phyloP scores from a whole-genome alignment of 2,888 invertebrate genomes.

The Villa cingulata region DNA sequence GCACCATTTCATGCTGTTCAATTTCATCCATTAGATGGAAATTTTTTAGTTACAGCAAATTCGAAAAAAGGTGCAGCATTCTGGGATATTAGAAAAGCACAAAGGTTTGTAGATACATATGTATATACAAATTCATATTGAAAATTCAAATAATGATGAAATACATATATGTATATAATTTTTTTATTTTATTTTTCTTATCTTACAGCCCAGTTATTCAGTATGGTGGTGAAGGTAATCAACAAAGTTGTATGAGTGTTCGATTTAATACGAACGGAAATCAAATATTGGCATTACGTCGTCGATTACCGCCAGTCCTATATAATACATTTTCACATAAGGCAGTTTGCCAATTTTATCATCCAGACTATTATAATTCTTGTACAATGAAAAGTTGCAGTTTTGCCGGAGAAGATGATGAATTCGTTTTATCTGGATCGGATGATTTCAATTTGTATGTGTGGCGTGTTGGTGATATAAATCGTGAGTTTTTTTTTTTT shows the following conservation, averaged over 20 bases:
- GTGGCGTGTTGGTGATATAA: conserved; percentile 73
- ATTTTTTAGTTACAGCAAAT: conserved; percentile 76
- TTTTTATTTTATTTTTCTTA: background rate
- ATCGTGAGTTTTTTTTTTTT: conserved; percentile 30
- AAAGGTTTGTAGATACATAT: conserved; percentile 44
- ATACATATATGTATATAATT: background rate
- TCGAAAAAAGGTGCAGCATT: conserved; percentile 77
- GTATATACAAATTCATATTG: background rate
- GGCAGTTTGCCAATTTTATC: conserved; percentile 75
- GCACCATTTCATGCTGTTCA: conserved; percentile 89
- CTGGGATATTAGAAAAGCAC: conserved; percentile 77
- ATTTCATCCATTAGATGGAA: conserved; percentile 75
- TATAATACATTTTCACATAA: conserved; percentile 55
- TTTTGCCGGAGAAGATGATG: conserved; percentile 80
- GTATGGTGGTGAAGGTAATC: conserved; percentile 47
- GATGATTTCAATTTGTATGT: conserved; percentile 92
- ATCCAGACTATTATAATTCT: conserved; percentile 84
- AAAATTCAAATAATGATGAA: background rate
- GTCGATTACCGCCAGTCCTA: conserved; percentile 75
- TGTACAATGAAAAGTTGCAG: conserved; percentile 96
- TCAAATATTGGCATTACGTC: conserved; percentile 63
- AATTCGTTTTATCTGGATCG: conserved; percentile 83
- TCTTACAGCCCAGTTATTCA: conserved; percentile 50
- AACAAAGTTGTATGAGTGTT: conserved; percentile 81
- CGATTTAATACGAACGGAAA: conserved; percentile 72